Evolutionary conservation across 2,113 vertebrate species (phyloP).

Genomic region (Zosterops borbonicus): DNA sequence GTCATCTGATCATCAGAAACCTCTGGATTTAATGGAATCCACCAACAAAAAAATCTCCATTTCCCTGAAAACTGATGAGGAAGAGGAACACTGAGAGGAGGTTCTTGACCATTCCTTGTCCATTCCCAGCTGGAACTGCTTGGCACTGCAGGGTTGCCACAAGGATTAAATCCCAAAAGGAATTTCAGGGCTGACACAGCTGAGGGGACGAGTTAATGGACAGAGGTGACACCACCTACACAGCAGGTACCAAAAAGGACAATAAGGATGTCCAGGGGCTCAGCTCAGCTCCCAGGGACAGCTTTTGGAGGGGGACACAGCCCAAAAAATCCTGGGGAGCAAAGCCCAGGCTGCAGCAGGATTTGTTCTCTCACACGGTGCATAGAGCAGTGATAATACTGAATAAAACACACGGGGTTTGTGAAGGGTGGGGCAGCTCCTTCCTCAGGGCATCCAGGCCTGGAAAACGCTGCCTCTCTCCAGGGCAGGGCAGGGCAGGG

Average conservation of each 20-base stretch:
- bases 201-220: rapidly evolving
- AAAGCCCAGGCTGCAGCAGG: neutral
- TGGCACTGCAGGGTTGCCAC: neutral
- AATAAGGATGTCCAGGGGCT: neutral
- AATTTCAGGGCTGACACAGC: neutral
- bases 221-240: neutral
- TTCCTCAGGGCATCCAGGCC: neutral
- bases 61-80: neutral
- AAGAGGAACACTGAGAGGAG: neutral
- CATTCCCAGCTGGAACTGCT: neutral
- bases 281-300: rapidly evolving
- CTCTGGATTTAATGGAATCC: neutral
- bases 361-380: neutral
- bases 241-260: neutral
- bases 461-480: neutral
- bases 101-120: rapidly evolving
- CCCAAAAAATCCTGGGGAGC: neutral
- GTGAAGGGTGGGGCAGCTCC: neutral
- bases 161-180: neutral
- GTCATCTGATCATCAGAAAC: neutral
- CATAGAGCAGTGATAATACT: neutral
- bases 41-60: neutral
- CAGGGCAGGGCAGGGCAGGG: neutral
- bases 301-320: neutral
- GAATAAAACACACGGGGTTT: neutral